A percentile compares a stretch with the other conserved stretches of the same genome.
phyloP scores from a whole-genome alignment of 35 echinoderm and acorn worm species.

The Lytechinus pictus region DNA sequence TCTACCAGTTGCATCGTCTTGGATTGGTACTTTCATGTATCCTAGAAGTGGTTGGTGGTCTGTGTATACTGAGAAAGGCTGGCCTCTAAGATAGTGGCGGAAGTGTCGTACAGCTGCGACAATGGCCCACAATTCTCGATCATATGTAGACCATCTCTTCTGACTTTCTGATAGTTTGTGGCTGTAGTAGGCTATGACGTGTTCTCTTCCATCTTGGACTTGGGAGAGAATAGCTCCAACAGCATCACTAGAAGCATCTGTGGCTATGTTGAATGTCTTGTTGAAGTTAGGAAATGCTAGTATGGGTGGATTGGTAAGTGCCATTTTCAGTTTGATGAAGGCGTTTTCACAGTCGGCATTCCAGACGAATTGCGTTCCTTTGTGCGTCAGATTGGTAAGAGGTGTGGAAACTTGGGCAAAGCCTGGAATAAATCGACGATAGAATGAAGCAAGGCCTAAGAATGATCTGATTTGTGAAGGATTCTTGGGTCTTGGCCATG shows the following conservation, averaged over 20 bases:
- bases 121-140: slow-evolving; percentile 73
- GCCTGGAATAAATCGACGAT: slow-evolving; percentile 33
- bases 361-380: slow-evolving; percentile 47
- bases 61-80: slow-evolving; percentile 55
- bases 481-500: slow-evolving; percentile 40
- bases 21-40: slow-evolving; percentile 21
- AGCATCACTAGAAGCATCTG: slow-evolving; percentile 63
- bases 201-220: slow-evolving; percentile 67
- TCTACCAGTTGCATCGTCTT: slow-evolving; percentile 50
- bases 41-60: slow-evolving; percentile 65
- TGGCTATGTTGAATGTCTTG: slow-evolving; percentile 52
- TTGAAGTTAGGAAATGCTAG: slow-evolving; percentile 69
- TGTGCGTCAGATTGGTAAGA: slow-evolving; percentile 40
- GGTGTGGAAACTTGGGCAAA: slow-evolving; percentile 52
- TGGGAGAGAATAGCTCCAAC: slow-evolving; percentile 74
- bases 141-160: slow-evolving; percentile 54
- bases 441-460: slow-evolving; percentile 42
- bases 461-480: slow-evolving; percentile 34
- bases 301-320: slow-evolving; percentile 60
- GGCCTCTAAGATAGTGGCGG: slow-evolving; percentile 61
- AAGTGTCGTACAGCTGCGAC: slow-evolving; percentile 77
- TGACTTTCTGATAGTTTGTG: slow-evolving; percentile 50
- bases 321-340: slow-evolving; percentile 52
- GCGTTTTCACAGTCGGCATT: slow-evolving; percentile 36
- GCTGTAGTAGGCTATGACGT: slow-evolving; percentile 74